Evolutionary conservation across 2,888 invertebrate genomes (phyloP).

Genomic region (Lepeophtheirus nordmannii): DNA sequence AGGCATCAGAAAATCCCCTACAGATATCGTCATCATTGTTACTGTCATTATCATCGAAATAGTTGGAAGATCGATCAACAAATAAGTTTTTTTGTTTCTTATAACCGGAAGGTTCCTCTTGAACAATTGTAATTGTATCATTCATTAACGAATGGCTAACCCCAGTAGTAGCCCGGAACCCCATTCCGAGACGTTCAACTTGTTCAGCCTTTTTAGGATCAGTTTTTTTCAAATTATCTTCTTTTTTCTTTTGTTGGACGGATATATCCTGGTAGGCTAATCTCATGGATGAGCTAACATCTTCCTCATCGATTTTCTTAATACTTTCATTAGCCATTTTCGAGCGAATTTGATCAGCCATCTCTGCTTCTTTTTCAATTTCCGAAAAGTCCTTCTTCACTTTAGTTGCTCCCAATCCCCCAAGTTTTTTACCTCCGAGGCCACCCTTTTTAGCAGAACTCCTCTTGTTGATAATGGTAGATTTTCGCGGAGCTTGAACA

Average conservation of each 20-base stretch:
- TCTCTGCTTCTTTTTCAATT: conserved; percentile 73
- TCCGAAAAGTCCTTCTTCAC: conserved; percentile 88
- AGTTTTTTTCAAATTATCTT: conserved; percentile 51
- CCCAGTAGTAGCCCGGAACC: conserved; percentile 36
- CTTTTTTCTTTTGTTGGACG: conserved; percentile 47
- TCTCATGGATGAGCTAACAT: conserved; percentile 36
- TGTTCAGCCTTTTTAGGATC: conserved; percentile 73
- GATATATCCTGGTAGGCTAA: conserved; percentile 62
- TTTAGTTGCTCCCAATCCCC: conserved; percentile 81
- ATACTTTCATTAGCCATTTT: conserved; percentile 31
- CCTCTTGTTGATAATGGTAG: conserved; percentile 56
- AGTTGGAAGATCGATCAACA: conserved; percentile 28
- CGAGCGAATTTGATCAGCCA: conserved; percentile 57
- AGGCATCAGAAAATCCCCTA: not conserved
- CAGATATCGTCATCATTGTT: not conserved
- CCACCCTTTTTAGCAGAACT: conserved; percentile 45
- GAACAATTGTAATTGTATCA: conserved; percentile 81
- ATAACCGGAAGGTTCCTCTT: conserved; percentile 46
- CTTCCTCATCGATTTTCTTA: conserved; percentile 28
- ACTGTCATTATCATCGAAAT: conserved; percentile 36
- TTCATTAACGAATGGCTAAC: conserved; percentile 70
- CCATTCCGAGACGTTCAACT: conserved; percentile 86
- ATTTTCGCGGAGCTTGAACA: conserved; percentile 41
- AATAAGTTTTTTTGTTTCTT: conserved; percentile 22
- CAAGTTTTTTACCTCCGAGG: conserved; percentile 55